A percentile compares a stretch with the other conserved stretches of the same genome.
Conservation (phyloP, 2,113 vertebrate genomes). For the Cyanoderma ruficeps region DNA sequence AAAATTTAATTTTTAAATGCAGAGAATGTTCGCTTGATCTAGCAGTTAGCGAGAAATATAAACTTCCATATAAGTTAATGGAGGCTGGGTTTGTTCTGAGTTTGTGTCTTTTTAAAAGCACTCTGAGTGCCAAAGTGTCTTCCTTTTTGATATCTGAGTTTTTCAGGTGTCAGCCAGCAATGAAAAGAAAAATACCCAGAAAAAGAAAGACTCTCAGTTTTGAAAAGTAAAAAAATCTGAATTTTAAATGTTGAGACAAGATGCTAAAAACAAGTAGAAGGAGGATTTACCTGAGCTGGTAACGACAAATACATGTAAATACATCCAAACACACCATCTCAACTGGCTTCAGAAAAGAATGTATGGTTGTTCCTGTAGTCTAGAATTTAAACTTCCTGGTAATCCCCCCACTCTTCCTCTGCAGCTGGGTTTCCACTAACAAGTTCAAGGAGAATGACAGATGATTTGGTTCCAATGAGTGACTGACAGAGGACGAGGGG, state of each 20-base stretch:
- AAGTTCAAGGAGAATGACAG: not conserved
- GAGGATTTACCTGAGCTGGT: not conserved
- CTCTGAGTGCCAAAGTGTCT: not conserved
- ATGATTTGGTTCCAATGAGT: not conserved
- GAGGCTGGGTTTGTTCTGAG: not conserved
- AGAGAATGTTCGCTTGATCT: not conserved
- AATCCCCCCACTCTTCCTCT: not conserved
- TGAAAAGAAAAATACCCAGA: not conserved
- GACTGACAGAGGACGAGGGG: not conserved
- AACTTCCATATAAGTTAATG: not conserved
- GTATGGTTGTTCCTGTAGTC: not conserved
- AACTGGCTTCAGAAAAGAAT: not conserved
- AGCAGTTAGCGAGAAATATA: not conserved
- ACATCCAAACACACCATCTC: not conserved
- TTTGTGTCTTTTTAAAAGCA: not conserved
- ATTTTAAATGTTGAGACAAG: not conserved
- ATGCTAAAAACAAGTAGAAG: not conserved
- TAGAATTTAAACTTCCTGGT: not conserved
- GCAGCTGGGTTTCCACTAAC: not conserved
- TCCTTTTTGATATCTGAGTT: not conserved
- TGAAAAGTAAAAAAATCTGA: not conserved
- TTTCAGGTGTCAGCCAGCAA: not conserved
- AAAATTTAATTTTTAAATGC: not conserved
- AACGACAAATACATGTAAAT: not conserved
- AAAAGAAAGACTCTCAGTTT: not conserved